Conservation (phyloP, 1,140 invertebrate species). For the Sarcophaga peregrina region DNA sequence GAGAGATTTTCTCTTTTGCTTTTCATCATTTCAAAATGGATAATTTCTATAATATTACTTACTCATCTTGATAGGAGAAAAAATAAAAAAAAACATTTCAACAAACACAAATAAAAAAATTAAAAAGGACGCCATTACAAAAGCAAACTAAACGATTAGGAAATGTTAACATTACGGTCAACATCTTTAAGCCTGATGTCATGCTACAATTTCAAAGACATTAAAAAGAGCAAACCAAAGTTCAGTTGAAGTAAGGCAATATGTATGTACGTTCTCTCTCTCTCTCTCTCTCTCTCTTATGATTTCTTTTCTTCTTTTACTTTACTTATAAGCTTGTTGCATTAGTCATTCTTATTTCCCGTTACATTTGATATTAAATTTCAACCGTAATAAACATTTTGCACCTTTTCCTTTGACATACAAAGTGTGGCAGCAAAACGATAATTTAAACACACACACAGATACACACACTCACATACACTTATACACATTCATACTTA, state of each 20-base stretch:
- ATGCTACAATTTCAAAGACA: background rate
- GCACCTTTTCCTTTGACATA: slow-evolving; percentile 9
- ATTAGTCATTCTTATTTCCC: no score
- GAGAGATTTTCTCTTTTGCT: background rate
- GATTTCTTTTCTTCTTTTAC: no score
- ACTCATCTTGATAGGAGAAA: slow-evolving; percentile 32
- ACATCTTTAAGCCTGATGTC: slow-evolving; percentile 17
- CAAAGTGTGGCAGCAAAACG: background rate
- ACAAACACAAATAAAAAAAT: background rate
- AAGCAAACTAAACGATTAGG: background rate
- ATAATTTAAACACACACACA: background rate
- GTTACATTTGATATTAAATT: background rate
- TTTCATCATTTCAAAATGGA: background rate
- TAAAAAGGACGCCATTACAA: background rate
- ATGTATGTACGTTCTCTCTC: background rate
- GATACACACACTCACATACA: background rate
- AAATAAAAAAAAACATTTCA: no score
- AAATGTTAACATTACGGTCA: slow-evolving; percentile 41
- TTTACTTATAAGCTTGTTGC: no score
- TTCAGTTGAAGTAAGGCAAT: slow-evolving; percentile 11
- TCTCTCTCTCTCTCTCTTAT: no score
- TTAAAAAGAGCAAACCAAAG: background rate
- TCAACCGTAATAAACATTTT: slow-evolving; percentile 12
- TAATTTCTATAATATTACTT: background rate
- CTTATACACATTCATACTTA: background rate